Evolutionary conservation across 1,140 invertebrate genomes (phyloP), one percentile per base, ranked within the genome.

Genomic region (Micrasema minimum): DNA sequence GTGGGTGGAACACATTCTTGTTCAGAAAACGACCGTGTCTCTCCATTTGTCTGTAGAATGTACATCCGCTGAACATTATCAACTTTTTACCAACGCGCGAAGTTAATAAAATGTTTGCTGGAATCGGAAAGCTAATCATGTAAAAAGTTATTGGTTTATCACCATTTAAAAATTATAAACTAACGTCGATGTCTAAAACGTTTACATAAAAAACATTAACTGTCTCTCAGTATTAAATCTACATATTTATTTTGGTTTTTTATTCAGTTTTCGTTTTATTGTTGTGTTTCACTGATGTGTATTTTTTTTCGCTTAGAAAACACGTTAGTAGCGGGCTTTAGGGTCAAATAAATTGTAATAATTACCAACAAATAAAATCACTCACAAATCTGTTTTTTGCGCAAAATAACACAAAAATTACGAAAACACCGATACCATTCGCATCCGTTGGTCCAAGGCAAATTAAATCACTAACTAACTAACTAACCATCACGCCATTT

Each of bases 1-100:
- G 59, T 82, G 81, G 2, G 76, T 70, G 0, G 79, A 77, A 41
- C 81, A 81, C 12, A 51, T 69, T 78, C 80, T n/a, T n/a, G n/a
- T n/a, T 79, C 0, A 69, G 61, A 61, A 75, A 14, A 14, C 37
- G 5, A 11, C 31, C 14, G 12, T 22, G 14, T 1, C 6, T 16
- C 22, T 11, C 31, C 14, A 11, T 16, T 10, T 41, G 55, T 12
- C 10, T 38, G 18, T 41, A 37, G 11, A 37, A 59, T 10, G 55
- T 59, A 22, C 38, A 59, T 14, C 38, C 35, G 23, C 22, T 37
- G 1, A 38, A 10, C 55, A 38, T 37, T 10, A 59, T 26, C n/a
- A 59, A 14, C 5, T 11, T 14, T 16, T 41, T 41, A 7, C 55
- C 55, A 38, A 10, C 14, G 0, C 53, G 3, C 10, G 53, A 57